Base-by-base conservation (phyloP, 2,888 invertebrate genomes). In the Macropis europaea region DNA sequence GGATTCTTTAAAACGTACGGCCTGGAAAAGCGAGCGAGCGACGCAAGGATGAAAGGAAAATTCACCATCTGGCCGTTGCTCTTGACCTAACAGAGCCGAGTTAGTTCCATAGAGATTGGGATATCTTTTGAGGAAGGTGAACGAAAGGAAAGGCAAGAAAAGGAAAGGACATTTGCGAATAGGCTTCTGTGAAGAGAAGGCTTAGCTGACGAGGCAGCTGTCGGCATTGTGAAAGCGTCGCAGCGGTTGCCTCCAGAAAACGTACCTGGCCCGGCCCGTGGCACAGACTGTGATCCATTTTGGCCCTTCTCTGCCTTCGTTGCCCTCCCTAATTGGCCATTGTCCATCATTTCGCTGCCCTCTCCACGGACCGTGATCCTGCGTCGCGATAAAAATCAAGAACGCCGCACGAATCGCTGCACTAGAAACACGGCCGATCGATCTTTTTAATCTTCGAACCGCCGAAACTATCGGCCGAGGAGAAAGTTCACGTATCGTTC, bases 251-350 rank as follows among this genome's bases (percentile, higher is more conserved):
- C n/a, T 50, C 68, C 76, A 62, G 56, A 77, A 64, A 70, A 60
- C 52, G 67, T 67, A 60, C 70, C 56, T 57, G 68, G 62, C 61
- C 59, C 60, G 62, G n/a, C n/a, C n/a, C n/a, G n/a, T n/a, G n/a
- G n/a, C n/a, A n/a, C n/a, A n/a, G n/a, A n/a, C n/a, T n/a, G n/a
- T n/a, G n/a, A n/a, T n/a, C n/a, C n/a, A n/a, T n/a, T n/a, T n/a
- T n/a, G n/a, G n/a, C n/a, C n/a, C n/a, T n/a, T n/a, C n/a, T n/a
- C n/a, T n/a, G n/a, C n/a, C n/a, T n/a, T n/a, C n/a, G n/a, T n/a
- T n/a, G n/a, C n/a, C n/a, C n/a, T n/a, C 50, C 72, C 77, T 79
- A 81, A 81, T 81, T 81, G 81, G 47, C 69, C 71, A 72, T 66
- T 76, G 80, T 68, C 67, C 64, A 66, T 42, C 57, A 38, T 59